A percentile compares a stretch with the other conserved stretches of the same genome.
These are phyloP conservation scores for Rhyacichthys aspro DNA, from an alignment of 2,797 vertebrate genomes.

Conservation along the genomic window DNA sequence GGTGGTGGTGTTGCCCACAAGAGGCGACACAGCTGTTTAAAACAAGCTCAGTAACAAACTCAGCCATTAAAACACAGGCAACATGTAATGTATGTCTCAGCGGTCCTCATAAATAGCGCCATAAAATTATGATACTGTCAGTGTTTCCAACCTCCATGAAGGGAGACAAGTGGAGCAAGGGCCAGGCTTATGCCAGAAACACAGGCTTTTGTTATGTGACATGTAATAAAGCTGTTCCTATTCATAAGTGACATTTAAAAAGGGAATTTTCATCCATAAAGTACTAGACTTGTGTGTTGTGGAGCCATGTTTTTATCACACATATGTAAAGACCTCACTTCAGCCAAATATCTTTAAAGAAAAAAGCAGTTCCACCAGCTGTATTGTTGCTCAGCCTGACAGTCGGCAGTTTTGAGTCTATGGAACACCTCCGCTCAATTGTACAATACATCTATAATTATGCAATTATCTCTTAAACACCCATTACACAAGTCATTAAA, in stretches of 20 bases:
- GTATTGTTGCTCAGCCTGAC: constrained; percentile 6
- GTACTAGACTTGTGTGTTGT: neutral
- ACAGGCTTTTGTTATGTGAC: constrained; percentile 42
- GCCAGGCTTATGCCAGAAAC: constrained; percentile 37
- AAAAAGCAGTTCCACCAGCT: neutral
- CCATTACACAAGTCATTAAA: constrained; percentile 51
- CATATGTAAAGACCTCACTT: neutral
- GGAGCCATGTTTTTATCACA: constrained; percentile 10
- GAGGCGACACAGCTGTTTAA: constrained; percentile 58
- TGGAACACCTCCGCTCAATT: constrained; percentile 23
- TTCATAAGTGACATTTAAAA: constrained; percentile 26
- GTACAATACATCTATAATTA: constrained; percentile 47
- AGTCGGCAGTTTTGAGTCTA: constrained; percentile 32
- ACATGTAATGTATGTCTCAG: constrained; percentile 55
- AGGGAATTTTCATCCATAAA: constrained; percentile 21
- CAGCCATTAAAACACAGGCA: constrained; percentile 44
- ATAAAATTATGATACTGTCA: constrained; percentile 65
- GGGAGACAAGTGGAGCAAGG: constrained; percentile 17
- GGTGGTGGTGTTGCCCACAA: constrained; percentile 30
- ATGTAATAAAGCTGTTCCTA: constrained; percentile 22
- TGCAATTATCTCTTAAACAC: constrained; percentile 48
- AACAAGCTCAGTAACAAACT: constrained; percentile 47
- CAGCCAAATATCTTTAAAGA: no score
- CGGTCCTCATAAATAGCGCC: constrained; percentile 56
- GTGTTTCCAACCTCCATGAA: constrained; percentile 58